Base-by-base conservation (phyloP, 2,797 vertebrate genomes). In the Anniella stebbinsi region DNA sequence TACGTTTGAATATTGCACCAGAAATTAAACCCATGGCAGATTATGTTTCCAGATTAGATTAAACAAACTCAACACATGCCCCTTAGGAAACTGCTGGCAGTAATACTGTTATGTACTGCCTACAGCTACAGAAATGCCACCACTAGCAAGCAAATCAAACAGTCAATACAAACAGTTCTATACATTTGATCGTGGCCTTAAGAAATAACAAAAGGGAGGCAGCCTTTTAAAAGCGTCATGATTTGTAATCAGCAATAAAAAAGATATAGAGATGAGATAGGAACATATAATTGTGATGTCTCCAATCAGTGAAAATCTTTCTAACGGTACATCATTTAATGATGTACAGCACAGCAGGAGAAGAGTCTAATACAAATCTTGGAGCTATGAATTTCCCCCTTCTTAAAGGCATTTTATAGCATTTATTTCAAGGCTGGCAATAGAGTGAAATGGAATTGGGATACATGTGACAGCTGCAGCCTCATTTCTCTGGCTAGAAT, bases 291-390 rank as follows among this genome's bases (percentile, higher is more conserved):
- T 3, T 73, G 82, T 18, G n/a, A 67, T 36, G 57, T 69, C 78
- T 80, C 77, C 81, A 80, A 85, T 87, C 88, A 82, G n/a, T 21
- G 30, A n/a, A 94, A 85, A 57, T 45, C 51, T 77, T 86, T 72
- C 57, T 81, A 81, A 76, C 15, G 63, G 36, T 7, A 86, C n/a
- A 86, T 87, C 80, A 76, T 84, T 89, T 86, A 82, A 63, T 84
- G 72, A 83, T 81, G 70, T n/a, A 38, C 45, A 70, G 28, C 72
- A 83, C 86, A 90, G 86, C 60, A 57, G 63, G 80, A 70, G 33
- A 38, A 54, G 13, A 63, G 30, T 33, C 30, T 25, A 87, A 18
- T 48, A 54, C 75, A 72, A 84, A 86, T 33, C 36, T 60, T 51
- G 33, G 90, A 80, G 89, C 67, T 57, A 69, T 69, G 30, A 30